Percentiles rank a stretch among this genome's conserved stretches.
phyloP scores from a whole-genome alignment of 2,113 vertebrate species.

The Glaucidium brasilianum region DNA sequence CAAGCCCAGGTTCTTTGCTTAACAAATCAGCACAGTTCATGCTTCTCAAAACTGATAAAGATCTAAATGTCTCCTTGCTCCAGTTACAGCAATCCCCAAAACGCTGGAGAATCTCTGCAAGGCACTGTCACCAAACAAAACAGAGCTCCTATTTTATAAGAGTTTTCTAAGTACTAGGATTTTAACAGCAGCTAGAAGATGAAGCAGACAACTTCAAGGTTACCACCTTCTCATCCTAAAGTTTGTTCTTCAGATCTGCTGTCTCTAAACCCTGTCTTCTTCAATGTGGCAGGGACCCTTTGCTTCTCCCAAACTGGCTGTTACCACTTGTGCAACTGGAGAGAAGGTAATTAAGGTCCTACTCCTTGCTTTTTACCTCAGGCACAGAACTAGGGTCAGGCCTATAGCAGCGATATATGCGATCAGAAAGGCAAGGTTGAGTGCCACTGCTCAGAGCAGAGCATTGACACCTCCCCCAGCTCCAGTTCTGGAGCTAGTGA shows the following conservation, averaged over 20 bases:
- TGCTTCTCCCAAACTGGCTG: not conserved
- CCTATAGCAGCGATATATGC: not conserved
- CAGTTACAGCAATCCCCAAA: not conserved
- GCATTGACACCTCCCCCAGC: not conserved
- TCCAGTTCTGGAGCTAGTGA: not conserved
- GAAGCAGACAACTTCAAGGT: not conserved
- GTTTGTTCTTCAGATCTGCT: not conserved
- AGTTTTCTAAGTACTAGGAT: not conserved
- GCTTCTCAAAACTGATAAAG: not conserved
- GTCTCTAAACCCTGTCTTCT: not conserved
- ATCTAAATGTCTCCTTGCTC: not conserved
- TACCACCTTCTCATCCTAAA: not conserved
- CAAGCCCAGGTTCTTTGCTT: slow-evolving; percentile 37
- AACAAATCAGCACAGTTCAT: slow-evolving; percentile 1
- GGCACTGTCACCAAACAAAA: not conserved
- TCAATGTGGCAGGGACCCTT: not conserved
- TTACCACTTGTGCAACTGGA: not conserved
- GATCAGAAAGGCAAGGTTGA: not conserved
- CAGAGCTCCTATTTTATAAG: not conserved
- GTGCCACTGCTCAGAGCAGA: not conserved
- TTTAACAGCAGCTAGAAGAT: not conserved
- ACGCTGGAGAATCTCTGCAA: not conserved
- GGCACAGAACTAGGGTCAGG: not conserved
- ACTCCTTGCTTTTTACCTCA: not conserved
- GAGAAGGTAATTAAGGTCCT: not conserved